Evolutionary conservation across 2,113 vertebrate species (phyloP).

Genomic region (Pogona vitticeps): DNA sequence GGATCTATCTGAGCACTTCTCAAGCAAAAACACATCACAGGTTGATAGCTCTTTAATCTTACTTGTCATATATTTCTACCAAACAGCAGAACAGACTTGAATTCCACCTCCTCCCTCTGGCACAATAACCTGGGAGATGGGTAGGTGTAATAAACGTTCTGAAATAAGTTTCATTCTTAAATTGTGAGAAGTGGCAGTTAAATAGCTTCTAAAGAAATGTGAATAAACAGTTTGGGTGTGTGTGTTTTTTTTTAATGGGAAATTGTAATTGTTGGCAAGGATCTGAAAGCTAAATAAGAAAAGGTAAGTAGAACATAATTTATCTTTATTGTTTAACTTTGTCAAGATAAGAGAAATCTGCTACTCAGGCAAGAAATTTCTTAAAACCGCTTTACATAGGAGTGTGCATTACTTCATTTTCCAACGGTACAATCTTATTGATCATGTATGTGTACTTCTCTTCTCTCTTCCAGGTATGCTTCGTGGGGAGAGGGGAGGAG

Average conservation of each 20-base stretch:
- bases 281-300: too few species aligned
- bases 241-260: not conserved
- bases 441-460: too few species aligned
- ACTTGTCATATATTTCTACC: slow-evolving; percentile 27
- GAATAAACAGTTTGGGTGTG: not conserved
- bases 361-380: too few species aligned
- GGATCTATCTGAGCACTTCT: not conserved
- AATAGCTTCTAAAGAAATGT: not conserved
- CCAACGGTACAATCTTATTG: too few species aligned
- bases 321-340: too few species aligned
- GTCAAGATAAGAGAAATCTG: too few species aligned
- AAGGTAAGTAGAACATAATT: too few species aligned
- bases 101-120: slow-evolving; percentile 24
- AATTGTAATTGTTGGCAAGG: too few species aligned
- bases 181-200: slow-evolving; percentile 21
- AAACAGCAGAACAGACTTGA: slow-evolving; percentile 29
- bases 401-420: too few species aligned
- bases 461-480: too few species aligned
- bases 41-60: not conserved
- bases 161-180: slow-evolving; percentile 54
- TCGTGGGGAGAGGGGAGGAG: too few species aligned
- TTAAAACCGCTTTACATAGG: too few species aligned
- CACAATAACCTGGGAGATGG: slow-evolving; percentile 41
- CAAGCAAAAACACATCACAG: not conserved
- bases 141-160: slow-evolving; percentile 47